Base-by-base conservation (phyloP, 2,888 invertebrate genomes). In the Drosophila bunnanda region DNA sequence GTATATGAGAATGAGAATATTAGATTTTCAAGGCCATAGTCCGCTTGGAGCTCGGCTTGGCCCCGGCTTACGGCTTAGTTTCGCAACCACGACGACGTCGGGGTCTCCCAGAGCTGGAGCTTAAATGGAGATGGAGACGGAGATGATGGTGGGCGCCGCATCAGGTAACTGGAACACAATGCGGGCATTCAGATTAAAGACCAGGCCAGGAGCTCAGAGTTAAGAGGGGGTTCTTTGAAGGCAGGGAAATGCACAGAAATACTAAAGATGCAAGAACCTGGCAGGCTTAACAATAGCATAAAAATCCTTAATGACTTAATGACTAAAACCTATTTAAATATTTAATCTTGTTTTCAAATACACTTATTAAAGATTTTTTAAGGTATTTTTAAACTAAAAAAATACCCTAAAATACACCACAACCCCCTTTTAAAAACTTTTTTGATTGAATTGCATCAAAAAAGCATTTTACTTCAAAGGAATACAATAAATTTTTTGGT, bases 11-110 rank as follows among this genome's bases (percentile, higher is more conserved):
- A 65, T 75, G 68, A 75, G 60, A 67, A 77, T 60, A 74, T 73
- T 67, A 53, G 58, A 59, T 70, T 77, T 70, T 67, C 79, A 80
- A 79, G 79, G 79, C 78, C 75, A 79, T 67, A 34, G 67, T 67
- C 67, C 67, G 69, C 39, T 77, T 44, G 38, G 41, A 57, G 56
- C 59, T 22, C 10, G 22, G 22, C 34, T 34, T 52, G 32, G 58
- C 38, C 36, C 58, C 62, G 67, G 67, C 77, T 76, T 76, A 76
- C 52, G 65, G 71, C 71, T 67, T 64, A 59, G 69, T 77, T 77
- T 58, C 48, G 75, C 64, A 71, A 77, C 44, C 15, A 38, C 56
- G 34, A 32, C 4, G 28, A 28, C 30, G 68, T 38, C 38, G 30
- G 34, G 17, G 30, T 52, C 20, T 46, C 46, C 64, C 28, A 61